Percentiles rank a stretch among this genome's conserved stretches.
Evolutionary conservation across 2,888 invertebrate genomes (phyloP).

Genomic region (Micoletzkya japonica): DNA sequence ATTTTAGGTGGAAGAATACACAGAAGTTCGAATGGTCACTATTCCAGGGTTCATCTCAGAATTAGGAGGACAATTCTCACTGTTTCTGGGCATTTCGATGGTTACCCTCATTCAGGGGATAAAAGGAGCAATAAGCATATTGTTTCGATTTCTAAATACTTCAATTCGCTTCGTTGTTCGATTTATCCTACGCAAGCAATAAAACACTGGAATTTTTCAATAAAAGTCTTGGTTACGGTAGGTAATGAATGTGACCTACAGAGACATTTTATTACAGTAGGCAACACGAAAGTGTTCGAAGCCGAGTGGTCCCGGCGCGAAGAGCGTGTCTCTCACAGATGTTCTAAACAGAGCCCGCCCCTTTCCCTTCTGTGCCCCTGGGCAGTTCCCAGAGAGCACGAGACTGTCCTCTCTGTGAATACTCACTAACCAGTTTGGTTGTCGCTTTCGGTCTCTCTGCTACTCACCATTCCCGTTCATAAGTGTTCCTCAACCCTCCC

Average conservation of each 20-base stretch:
- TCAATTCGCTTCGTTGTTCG: neutral
- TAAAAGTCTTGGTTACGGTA: no score
- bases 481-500: no score
- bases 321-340: neutral
- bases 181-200: no score
- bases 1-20: conserved; percentile 1
- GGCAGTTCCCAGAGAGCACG: no score
- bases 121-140: neutral
- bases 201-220: no score
- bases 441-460: no score
- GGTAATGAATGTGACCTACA: no score
- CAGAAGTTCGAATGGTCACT: neutral
- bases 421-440: no score
- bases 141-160: neutral
- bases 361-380: neutral
- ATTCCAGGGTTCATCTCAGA: neutral
- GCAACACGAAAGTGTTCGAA: neutral
- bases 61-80: neutral
- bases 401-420: no score
- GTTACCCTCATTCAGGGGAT: neutral
- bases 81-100: neutral
- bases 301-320: neutral
- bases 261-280: no score
- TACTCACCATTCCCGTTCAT: no score
- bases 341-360: neutral